These are phyloP conservation scores for Dynastes hyllus DNA, from an alignment of 2,888 invertebrate species.

Conservation along the genomic window DNA sequence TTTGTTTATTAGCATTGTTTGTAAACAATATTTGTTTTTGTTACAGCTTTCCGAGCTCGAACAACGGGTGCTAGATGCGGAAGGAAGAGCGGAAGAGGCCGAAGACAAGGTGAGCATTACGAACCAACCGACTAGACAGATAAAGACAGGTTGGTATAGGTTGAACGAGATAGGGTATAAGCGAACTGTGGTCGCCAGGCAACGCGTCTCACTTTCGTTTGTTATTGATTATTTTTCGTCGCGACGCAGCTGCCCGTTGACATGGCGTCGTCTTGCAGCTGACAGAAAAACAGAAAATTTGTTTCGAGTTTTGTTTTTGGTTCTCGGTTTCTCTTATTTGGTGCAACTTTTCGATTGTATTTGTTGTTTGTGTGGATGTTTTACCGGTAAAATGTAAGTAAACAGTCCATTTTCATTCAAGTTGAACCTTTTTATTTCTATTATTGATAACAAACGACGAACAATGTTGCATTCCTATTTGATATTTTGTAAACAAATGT, in stretches of 20 bases:
- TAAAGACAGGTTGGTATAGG: slow-evolving; percentile 30
- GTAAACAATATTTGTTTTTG: slow-evolving; percentile 62
- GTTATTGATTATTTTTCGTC: slow-evolving; percentile 72
- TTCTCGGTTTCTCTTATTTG: slow-evolving; percentile 56
- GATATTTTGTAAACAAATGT: no score
- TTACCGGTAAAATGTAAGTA: slow-evolving; percentile 65
- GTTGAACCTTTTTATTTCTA: background rate
- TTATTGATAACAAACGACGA: background rate
- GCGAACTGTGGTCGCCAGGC: slow-evolving; percentile 65
- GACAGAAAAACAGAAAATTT: slow-evolving; percentile 65
- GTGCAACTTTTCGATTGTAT: slow-evolving; percentile 55
- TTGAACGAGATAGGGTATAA: slow-evolving; percentile 47
- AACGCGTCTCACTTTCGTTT: slow-evolving; percentile 69
- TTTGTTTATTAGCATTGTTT: slow-evolving; percentile 2
- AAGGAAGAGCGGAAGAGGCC: slow-evolving; percentile 93
- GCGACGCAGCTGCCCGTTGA: slow-evolving; percentile 67
- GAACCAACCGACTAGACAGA: slow-evolving; percentile 47
- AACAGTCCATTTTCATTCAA: slow-evolving; percentile 19
- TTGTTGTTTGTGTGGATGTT: slow-evolving; percentile 56
- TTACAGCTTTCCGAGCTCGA: slow-evolving; percentile 95
- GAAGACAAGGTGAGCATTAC: slow-evolving; percentile 88
- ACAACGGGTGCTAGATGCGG: slow-evolving; percentile 93
- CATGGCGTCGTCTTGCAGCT: slow-evolving; percentile 70
- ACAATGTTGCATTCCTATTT: background rate
- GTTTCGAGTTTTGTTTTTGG: slow-evolving; percentile 58